Conservation (phyloP, 2,113 vertebrate genomes). For the Alexandromys fortis region DNA sequence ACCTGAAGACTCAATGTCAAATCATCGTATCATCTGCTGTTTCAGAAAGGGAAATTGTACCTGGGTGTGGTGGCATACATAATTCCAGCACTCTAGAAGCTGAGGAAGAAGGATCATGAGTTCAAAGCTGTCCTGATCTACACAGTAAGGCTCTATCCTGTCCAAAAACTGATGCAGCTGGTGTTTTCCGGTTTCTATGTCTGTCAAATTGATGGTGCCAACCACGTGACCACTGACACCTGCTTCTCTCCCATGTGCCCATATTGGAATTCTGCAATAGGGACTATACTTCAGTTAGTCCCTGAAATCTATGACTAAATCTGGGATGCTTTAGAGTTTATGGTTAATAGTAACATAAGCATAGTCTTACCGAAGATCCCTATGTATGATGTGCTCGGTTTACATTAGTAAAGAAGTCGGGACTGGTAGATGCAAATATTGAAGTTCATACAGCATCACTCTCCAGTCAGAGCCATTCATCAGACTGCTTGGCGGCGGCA, state of each 20-base stretch:
- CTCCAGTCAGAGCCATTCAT: background rate
- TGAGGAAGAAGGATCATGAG: background rate
- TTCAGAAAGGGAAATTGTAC: background rate
- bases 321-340: background rate
- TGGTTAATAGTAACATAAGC: constrained; percentile 13
- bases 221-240: background rate
- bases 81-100: background rate
- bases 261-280: background rate
- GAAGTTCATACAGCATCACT: background rate
- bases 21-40: background rate
- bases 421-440: background rate
- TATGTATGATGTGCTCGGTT: background rate
- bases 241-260: background rate
- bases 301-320: background rate
- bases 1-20: background rate
- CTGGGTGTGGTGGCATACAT: background rate
- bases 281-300: background rate
- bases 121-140: background rate
- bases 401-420: constrained; percentile 41
- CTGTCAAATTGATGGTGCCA: background rate
- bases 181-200: background rate
- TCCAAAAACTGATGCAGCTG: background rate
- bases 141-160: background rate
- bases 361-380: background rate
- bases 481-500: constrained; percentile 2